These are phyloP conservation scores for Cettia cetti DNA, from an alignment of 2,113 vertebrate genomes.

Conservation along the genomic window DNA sequence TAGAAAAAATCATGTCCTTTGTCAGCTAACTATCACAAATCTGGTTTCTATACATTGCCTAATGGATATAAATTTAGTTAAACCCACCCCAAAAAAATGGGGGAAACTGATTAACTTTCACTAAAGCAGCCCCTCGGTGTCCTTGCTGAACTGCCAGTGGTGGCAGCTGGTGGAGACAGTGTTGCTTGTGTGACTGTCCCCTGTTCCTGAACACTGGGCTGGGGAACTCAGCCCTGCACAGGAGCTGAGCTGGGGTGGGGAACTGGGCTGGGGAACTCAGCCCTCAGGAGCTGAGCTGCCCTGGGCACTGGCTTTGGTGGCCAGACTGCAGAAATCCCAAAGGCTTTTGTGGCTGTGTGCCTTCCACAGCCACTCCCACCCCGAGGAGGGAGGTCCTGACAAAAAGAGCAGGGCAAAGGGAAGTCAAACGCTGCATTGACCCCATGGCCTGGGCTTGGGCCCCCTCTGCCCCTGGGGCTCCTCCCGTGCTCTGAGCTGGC, in stretches of 20 bases:
- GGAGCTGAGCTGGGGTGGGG: neutral
- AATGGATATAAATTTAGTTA: neutral
- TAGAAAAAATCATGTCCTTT: neutral
- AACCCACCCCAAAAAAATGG: neutral
- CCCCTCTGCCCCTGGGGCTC: neutral
- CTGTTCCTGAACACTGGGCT: neutral
- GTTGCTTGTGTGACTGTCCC: neutral
- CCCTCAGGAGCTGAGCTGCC: neutral
- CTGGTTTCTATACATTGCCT: neutral
- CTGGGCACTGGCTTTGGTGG: neutral
- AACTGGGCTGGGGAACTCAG: fast-evolving
- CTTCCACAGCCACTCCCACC: neutral
- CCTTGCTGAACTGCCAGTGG: neutral
- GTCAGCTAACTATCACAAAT: neutral
- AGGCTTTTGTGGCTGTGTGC: neutral
- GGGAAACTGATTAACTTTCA: neutral
- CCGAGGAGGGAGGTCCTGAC: neutral
- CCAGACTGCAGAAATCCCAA: neutral
- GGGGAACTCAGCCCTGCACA: neutral
- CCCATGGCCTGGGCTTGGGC: neutral
- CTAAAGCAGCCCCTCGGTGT: neutral
- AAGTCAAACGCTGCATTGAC: neutral
- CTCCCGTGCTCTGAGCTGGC: fast-evolving
- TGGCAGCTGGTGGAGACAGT: neutral
- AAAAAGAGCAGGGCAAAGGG: neutral